Evolutionary conservation across 2,797 vertebrate species (phyloP), one percentile per base, ranked within the genome.

Genomic region (Salarias fasciatus): DNA sequence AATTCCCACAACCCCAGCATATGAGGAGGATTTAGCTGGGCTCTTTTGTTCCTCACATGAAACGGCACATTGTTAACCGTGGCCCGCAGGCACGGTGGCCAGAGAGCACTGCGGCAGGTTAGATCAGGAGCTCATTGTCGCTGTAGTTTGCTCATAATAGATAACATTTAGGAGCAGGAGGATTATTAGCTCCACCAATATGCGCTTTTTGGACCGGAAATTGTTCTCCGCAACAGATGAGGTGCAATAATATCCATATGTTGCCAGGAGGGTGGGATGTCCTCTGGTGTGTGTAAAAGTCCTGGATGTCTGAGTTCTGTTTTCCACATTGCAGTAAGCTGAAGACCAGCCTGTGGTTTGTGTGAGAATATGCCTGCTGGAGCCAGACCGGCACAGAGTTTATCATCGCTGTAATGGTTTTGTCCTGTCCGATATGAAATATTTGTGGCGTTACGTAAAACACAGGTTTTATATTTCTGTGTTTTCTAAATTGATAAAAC

Each of bases 41-140:
- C 63, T 69, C 82, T 86, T 87, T 89, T 87, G 84, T 83, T 86
- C 72, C 71, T 56, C 64, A 88, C 84, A 80, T 84, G 80, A 90
- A 88, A 88, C 77, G 9, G 68, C 72, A 80, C 74, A 79, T 85
- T 85, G 81, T 85, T 86, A 85, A 81, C 69, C 42, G 8, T 33
- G 35, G 70, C 84, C 86, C 38, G 60, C 28, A 64, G 86, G 80
- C 74, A 77, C 44, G 66, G 72, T 11, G 53, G 58, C 54, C 70
- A 45, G 41, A 67, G 70, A 44, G 56, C 52, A 75, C 37, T 1
- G 11, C 77, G 75, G 53, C 72, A 69, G 64, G 73, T 75, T 54
- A 50, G 51, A 67, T 58, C 80, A 52, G 31, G 33, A 31, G 51
- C 57, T 52, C 5, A 49, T 18, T 50, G 0, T 55, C 42, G 13